Evolutionary conservation across 2,888 invertebrate genomes (phyloP).

Genomic region (Acrobasis consociella): DNA sequence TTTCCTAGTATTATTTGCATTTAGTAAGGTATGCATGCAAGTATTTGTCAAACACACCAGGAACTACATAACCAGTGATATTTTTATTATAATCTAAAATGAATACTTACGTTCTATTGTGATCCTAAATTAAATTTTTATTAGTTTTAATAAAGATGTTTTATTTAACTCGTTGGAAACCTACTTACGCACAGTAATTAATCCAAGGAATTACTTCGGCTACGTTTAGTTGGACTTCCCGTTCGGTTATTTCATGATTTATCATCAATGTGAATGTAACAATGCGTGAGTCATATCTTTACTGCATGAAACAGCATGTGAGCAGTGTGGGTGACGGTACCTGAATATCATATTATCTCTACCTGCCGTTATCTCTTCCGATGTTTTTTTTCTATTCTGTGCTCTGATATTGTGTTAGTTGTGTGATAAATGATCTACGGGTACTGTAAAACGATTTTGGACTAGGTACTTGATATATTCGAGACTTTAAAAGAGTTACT

Average conservation of each 20-base stretch:
- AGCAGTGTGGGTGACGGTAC: too few relatives aligned
- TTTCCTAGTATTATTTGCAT: constrained; percentile 8
- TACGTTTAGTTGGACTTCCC: not conserved
- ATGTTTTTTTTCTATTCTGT: too few relatives aligned
- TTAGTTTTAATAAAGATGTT: constrained; percentile 58
- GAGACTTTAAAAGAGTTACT: too few relatives aligned
- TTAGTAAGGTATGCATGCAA: constrained; percentile 27
- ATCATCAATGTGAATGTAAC: not conserved
- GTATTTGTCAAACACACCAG: constrained; percentile 23
- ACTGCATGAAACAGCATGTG: too few relatives aligned
- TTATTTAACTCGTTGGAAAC: constrained; percentile 44
- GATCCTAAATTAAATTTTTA: constrained; percentile 78
- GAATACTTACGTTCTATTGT: constrained; percentile 58
- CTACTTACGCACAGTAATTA: not conserved
- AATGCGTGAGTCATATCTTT: not conserved
- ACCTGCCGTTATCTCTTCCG: too few relatives aligned
- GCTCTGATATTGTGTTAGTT: too few relatives aligned
- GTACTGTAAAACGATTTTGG: too few relatives aligned
- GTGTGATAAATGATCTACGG: too few relatives aligned
- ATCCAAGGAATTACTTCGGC: not conserved
- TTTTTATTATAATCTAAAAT: constrained; percentile 47
- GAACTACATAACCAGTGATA: constrained; percentile 36
- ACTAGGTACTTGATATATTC: too few relatives aligned
- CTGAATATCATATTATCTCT: too few relatives aligned
- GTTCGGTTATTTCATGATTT: not conserved